A percentile compares a stretch with the other conserved stretches of the same genome.
Evolutionary conservation across 1,140 invertebrate species (phyloP).

Genomic region (Drosophila ironensis): DNA sequence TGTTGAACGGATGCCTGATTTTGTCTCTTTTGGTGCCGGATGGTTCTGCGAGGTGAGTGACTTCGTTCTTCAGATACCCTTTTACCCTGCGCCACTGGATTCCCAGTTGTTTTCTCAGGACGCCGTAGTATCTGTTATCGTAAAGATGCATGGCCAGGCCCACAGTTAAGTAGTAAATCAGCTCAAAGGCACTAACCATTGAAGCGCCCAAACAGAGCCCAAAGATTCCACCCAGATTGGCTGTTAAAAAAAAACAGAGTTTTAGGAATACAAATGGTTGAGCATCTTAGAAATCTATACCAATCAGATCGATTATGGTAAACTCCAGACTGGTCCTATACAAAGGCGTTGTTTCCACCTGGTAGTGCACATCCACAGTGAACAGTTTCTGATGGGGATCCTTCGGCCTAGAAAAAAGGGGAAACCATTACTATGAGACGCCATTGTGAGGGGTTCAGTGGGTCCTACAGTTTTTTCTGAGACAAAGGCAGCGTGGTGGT

Average conservation of each 20-base stretch:
- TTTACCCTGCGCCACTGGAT: conserved; percentile 18
- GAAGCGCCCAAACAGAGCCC: conserved; percentile 81
- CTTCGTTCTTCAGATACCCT: conserved; percentile 48
- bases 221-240: conserved; percentile 80
- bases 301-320: conserved; percentile 64
- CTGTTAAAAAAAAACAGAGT: conserved; percentile 14
- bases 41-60: conserved; percentile 19
- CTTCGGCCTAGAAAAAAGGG: conserved; percentile 6
- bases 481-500: conserved; percentile 62
- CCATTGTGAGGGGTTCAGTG: no score
- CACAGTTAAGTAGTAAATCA: conserved; percentile 81
- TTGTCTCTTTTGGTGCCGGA: conserved; percentile 6
- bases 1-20: conserved; percentile 45
- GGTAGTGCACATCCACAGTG: conserved; percentile 71
- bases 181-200: conserved; percentile 77
- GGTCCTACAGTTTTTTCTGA: conserved; percentile 16
- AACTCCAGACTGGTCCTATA: conserved; percentile 70
- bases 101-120: conserved; percentile 20
- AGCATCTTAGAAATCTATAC: background rate
- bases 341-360: conserved; percentile 60
- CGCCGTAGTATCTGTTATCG: conserved; percentile 56
- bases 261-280: background rate
- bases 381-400: conserved; percentile 36
- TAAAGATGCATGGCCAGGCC: conserved; percentile 63
- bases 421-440: no score